Percentiles rank a stretch among this genome's conserved stretches.
phyloP scores from a whole-genome alignment of 37 sponge, comb jelly and placozoan genomes.

The Ephydatia muelleri region DNA sequence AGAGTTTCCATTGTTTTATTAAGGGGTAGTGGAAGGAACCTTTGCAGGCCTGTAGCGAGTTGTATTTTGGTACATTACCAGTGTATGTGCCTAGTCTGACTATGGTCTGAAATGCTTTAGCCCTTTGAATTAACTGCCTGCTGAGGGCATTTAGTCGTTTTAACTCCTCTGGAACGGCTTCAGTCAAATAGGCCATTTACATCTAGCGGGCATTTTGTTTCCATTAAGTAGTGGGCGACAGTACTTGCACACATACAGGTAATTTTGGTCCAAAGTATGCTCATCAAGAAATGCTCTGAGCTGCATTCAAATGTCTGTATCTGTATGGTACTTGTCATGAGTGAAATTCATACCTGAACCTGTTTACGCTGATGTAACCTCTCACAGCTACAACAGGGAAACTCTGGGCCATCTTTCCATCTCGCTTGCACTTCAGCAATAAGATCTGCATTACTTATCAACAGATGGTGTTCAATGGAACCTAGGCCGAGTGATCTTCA shows the following conservation, averaged over 20 bases:
- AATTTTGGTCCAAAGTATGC: background rate
- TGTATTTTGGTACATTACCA: conserved; percentile 32
- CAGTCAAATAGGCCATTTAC: conserved; percentile 22
- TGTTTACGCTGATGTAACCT: conserved; percentile 10
- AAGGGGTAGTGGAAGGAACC: conserved; percentile 45
- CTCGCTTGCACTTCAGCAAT: conserved; percentile 10
- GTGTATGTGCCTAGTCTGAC: conserved; percentile 50
- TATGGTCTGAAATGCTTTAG: conserved; percentile 50
- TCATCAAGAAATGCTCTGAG: background rate
- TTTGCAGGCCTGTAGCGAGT: conserved; percentile 27
- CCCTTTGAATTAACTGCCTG: conserved; percentile 41
- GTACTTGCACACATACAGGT: conserved; percentile 24
- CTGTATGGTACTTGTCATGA: conserved; percentile 14
- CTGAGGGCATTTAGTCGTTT: conserved; percentile 19
- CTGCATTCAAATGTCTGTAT: conserved; percentile 7
- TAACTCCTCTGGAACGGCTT: conserved; percentile 29
- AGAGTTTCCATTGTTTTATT: conserved; percentile 39
- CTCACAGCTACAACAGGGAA: conserved; percentile 49
- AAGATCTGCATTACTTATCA: conserved; percentile 10
- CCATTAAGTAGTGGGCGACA: conserved; percentile 22
- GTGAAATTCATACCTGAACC: conserved; percentile 5
- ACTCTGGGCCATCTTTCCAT: conserved; percentile 31
- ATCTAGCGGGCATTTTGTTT: conserved; percentile 28
- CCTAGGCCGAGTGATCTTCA: background rate
- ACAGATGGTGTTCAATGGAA: background rate